A percentile compares a stretch with the other conserved stretches of the same genome.
These are phyloP conservation scores for Hetaerina titia DNA, from an alignment of 2,888 invertebrate genomes.

Conservation along the genomic window DNA sequence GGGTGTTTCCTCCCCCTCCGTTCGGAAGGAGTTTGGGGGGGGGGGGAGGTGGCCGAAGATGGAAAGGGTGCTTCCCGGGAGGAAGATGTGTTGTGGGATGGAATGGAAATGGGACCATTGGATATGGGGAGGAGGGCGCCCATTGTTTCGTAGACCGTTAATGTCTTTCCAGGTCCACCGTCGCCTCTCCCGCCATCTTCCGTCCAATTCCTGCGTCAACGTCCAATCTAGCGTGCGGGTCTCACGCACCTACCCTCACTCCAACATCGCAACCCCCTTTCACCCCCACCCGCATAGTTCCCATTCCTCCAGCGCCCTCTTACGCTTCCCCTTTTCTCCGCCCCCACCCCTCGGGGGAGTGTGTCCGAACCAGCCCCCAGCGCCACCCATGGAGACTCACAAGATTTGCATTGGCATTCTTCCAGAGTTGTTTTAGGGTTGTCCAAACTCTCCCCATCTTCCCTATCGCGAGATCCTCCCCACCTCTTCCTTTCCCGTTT, in stretches of 20 bases:
- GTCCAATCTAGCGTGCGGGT: background rate
- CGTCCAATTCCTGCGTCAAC: background rate
- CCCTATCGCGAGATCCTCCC: background rate
- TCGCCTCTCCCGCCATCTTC: background rate
- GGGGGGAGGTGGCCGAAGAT: background rate
- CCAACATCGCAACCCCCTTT: background rate
- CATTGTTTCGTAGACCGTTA: conserved; percentile 22
- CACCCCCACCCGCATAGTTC: background rate
- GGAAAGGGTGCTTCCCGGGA: background rate
- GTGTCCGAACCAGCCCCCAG: background rate
- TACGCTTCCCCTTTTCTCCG: background rate
- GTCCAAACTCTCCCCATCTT: conserved; percentile 6
- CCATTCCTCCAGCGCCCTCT: background rate
- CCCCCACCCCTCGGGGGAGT: background rate
- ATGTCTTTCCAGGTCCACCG: background rate
- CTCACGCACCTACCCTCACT: background rate
- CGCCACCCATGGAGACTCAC: conserved; percentile 18
- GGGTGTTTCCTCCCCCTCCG: background rate
- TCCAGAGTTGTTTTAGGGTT: conserved; percentile 54
- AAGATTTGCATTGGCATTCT: conserved; percentile 58
- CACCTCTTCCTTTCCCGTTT: background rate
- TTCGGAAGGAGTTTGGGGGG: background rate
- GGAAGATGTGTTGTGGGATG: background rate
- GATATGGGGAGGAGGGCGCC: background rate
- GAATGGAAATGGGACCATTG: background rate